Conservation (phyloP, 2,888 invertebrate species). For the Microplitis deprimator region DNA sequence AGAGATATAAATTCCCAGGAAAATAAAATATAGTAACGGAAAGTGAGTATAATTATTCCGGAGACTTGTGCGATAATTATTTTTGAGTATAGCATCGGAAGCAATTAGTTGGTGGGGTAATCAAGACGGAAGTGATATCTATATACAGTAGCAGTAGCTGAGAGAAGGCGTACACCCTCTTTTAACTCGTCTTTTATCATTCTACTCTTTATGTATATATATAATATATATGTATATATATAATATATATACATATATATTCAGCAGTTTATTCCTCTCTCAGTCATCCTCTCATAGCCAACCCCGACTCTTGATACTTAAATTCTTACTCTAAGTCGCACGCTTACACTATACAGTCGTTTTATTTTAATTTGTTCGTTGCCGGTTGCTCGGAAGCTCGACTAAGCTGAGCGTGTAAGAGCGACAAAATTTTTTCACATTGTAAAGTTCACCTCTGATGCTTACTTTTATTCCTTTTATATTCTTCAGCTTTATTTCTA, state of each 20-base stretch:
- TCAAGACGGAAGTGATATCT: conserved; percentile 32
- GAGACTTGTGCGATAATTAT: conserved; percentile 9
- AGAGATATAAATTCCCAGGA: background rate
- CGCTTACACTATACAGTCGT: background rate
- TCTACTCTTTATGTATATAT: background rate
- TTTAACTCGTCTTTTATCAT: conserved; percentile 1
- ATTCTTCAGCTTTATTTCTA: conserved; percentile 34
- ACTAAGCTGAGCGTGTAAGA: background rate
- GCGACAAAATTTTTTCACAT: conserved; percentile 34
- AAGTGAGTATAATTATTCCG: background rate
- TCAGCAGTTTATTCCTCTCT: background rate
- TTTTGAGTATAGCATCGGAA: conserved; percentile 24
- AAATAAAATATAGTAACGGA: background rate
- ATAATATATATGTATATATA: background rate
- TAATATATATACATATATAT: background rate
- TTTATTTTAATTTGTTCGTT: background rate
- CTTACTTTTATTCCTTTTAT: conserved; percentile 24
- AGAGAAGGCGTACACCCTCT: background rate
- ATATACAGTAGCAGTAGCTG: background rate
- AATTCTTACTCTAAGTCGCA: background rate
- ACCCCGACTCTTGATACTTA: background rate
- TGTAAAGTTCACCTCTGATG: conserved; percentile 33
- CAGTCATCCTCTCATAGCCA: background rate
- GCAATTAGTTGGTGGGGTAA: conserved; percentile 39
- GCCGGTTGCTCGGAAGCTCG: background rate